Conservation (phyloP, 2,888 invertebrate genomes). For the Buathra laborator region DNA sequence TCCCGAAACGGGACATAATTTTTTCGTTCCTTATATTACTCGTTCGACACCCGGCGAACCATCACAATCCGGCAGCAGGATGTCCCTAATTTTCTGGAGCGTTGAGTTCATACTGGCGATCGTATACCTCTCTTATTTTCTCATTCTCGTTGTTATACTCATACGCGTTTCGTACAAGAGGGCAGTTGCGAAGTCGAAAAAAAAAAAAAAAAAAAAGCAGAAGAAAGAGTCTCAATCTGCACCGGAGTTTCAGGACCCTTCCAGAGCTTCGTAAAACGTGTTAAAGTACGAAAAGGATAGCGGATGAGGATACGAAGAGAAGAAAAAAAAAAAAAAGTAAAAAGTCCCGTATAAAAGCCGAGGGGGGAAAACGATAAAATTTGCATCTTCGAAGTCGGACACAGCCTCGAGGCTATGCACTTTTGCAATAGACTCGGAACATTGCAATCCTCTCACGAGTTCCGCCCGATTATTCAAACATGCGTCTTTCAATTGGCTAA, state of each 20-base stretch:
- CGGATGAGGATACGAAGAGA: slow-evolving; percentile 28
- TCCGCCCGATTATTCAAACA: slow-evolving; percentile 21
- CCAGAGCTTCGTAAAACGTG: slow-evolving; percentile 24
- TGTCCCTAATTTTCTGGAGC: slow-evolving; percentile 70
- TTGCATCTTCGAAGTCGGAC: slow-evolving; percentile 55
- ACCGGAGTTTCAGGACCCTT: not conserved
- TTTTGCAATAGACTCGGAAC: slow-evolving; percentile 51
- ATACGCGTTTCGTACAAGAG: slow-evolving; percentile 1
- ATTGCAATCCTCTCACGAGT: slow-evolving; percentile 26
- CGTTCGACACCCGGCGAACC: slow-evolving; percentile 47
- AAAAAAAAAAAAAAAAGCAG: not conserved
- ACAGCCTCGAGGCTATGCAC: slow-evolving; percentile 53
- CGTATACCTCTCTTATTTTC: slow-evolving; percentile 11
- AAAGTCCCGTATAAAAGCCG: slow-evolving; percentile 17
- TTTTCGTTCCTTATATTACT: slow-evolving; percentile 10
- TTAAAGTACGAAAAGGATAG: slow-evolving; percentile 39
- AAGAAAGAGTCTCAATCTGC: slow-evolving; percentile 21
- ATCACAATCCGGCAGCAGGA: slow-evolving; percentile 50
- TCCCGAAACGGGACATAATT: slow-evolving; percentile 21
- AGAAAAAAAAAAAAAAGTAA: not conserved
- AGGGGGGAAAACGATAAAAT: slow-evolving; percentile 52
- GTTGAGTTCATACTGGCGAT: slow-evolving; percentile 60
- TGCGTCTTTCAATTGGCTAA: slow-evolving; percentile 31
- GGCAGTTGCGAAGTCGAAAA: not conserved
- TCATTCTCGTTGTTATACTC: slow-evolving; percentile 23